phyloP scores from a whole-genome alignment of 1,140 invertebrate species.

The Idris sp. region DNA sequence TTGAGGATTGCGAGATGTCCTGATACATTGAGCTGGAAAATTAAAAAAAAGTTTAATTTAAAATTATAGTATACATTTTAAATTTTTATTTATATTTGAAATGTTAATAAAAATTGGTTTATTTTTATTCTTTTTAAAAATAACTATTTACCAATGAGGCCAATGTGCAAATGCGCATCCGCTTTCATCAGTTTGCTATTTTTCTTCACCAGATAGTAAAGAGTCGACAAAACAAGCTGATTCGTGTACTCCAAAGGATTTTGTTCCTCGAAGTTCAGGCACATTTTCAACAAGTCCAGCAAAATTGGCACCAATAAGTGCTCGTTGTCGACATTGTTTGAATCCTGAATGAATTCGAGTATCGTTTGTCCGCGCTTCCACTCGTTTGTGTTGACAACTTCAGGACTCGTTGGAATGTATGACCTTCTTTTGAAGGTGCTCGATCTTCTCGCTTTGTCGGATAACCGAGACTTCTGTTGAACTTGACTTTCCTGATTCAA shows the following conservation, averaged over 20 bases:
- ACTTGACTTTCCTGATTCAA: slow-evolving; percentile 66
- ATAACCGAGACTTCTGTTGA: slow-evolving; percentile 7
- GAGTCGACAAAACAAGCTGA: slow-evolving; percentile 88
- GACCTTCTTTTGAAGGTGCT: too few species aligned
- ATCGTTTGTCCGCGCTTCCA: slow-evolving; percentile 89
- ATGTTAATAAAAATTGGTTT: too few species aligned
- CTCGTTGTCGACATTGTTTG: slow-evolving; percentile 83
- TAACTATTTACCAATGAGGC: slow-evolving; percentile 79
- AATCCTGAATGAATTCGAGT: slow-evolving; percentile 92
- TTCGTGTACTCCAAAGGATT: slow-evolving; percentile 92
- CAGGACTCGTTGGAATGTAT: slow-evolving; percentile 68
- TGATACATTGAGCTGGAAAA: slow-evolving; percentile 86
- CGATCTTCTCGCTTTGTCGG: slow-evolving; percentile 14
- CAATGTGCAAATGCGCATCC: slow-evolving; percentile 86
- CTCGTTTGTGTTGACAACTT: slow-evolving; percentile 80
- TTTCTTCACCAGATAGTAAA: slow-evolving; percentile 82
- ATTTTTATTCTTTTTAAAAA: too few species aligned
- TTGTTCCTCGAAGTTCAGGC: slow-evolving; percentile 89
- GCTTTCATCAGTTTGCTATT: slow-evolving; percentile 73
- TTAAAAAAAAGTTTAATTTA: neutral
- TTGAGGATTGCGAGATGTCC: slow-evolving; percentile 93
- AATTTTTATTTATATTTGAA: too few species aligned
- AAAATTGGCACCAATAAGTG: slow-evolving; percentile 84
- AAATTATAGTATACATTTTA: too few species aligned
- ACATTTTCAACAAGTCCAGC: slow-evolving; percentile 89